Conservation (phyloP, 2,113 vertebrate genomes). For the Arothron firmamentum region DNA sequence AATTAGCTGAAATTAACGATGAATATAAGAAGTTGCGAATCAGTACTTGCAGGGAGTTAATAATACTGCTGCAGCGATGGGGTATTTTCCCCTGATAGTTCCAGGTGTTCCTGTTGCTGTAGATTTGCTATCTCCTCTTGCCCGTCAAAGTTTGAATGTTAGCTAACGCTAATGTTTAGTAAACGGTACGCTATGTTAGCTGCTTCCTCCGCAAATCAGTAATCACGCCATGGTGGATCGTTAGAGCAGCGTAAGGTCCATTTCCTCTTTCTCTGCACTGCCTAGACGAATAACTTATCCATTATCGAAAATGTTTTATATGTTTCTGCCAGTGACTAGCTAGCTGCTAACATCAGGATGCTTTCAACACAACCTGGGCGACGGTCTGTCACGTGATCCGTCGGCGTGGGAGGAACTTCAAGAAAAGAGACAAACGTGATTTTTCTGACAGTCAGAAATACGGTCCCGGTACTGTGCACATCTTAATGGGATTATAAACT, state of each 20-base stretch:
- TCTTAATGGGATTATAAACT: too few relatives aligned
- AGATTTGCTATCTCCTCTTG: slow-evolving; percentile 23
- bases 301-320: slow-evolving; percentile 12
- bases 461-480: too few relatives aligned
- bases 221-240: slow-evolving; percentile 9
- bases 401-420: slow-evolving; percentile 38
- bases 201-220: slow-evolving; percentile 9
- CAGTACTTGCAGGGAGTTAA: neutral
- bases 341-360: slow-evolving; percentile 60
- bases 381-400: slow-evolving; percentile 61
- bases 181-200: slow-evolving; percentile 32
- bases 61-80: neutral
- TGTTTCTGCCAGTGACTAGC: slow-evolving; percentile 23
- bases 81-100: neutral
- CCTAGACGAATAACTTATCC: slow-evolving; percentile 1
- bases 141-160: slow-evolving; percentile 65
- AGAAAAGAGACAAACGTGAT: neutral
- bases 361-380: slow-evolving; percentile 67
- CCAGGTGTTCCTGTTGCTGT: neutral
- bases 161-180: slow-evolving; percentile 56
- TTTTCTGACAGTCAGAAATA: slow-evolving; percentile 30
- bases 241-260: neutral
- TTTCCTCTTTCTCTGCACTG: slow-evolving; percentile 17
- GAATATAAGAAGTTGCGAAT: neutral
- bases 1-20: slow-evolving; percentile 13